These are phyloP conservation scores for Morelia viridis DNA, from an alignment of 2,797 vertebrate species.

Conservation along the genomic window DNA sequence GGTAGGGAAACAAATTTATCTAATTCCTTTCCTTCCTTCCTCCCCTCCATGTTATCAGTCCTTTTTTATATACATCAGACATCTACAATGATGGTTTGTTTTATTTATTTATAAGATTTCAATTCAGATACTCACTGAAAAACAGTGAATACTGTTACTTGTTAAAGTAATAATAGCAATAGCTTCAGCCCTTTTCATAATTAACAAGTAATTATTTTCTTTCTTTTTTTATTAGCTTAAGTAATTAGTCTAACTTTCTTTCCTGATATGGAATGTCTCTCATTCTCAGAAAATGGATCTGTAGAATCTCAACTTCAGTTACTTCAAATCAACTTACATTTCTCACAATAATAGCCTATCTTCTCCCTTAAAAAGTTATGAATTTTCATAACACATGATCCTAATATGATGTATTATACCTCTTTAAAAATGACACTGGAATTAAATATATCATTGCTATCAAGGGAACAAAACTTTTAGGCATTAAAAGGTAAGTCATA, in stretches of 20 bases:
- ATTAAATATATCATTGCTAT: background rate
- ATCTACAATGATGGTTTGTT: background rate
- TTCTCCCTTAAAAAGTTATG: background rate
- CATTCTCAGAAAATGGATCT: background rate
- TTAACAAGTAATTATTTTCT: background rate
- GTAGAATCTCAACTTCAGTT: background rate
- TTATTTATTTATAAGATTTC: background rate
- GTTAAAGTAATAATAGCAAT: background rate
- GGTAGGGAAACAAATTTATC: background rate
- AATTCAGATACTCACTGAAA: background rate
- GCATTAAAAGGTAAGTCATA: background rate
- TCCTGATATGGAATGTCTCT: background rate
- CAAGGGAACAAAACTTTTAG: background rate
- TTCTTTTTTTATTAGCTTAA: background rate
- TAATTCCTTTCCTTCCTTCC: background rate
- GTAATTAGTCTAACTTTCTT: slow-evolving; percentile 4
- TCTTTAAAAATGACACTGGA: background rate
- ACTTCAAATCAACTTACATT: background rate
- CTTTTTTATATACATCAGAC: background rate
- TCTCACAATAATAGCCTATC: background rate
- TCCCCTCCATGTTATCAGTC: background rate
- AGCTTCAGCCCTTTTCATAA: background rate
- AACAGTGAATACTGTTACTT: background rate
- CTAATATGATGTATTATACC: background rate
- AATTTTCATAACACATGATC: slow-evolving; percentile 18